Evolutionary conservation across 2,113 vertebrate genomes (phyloP), one percentile per base, ranked within the genome.

Genomic region (Forbesichthys agassizii): DNA sequence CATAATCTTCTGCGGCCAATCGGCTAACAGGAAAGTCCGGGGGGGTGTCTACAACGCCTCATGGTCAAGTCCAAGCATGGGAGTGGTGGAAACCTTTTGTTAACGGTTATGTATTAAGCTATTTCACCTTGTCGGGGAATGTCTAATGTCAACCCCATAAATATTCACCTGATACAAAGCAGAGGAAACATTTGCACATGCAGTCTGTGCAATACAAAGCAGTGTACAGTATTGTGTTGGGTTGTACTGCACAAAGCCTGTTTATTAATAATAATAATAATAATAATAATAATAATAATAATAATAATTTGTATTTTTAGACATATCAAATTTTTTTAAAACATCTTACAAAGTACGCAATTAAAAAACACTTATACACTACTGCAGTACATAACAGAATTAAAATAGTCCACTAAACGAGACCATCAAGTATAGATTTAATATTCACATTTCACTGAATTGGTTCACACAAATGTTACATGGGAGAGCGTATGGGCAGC

Each of bases 61-160:
- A n/a, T 7, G 49, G 68, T 72, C 66, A 68, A 69, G 66, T 69
- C 66, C 57, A 69, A 61, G 68, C 20, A 9, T 18, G 18, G 53
- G 49, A 10, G 47, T 52, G 27, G 61, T 73, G 53, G 65, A 16
- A 54, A 47, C 49, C 33, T 13, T 11, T 58, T 63, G 64, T 54
- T 73, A 78, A 78, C 61, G 48, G 54, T 59, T 73, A 78, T 27
- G 56, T 52, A n/a, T 54, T 20, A 33, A 62, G 63, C 10, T 11
- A 36, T 59, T 20, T 52, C 64, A 53, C n/a, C 4, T 64, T 13
- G 48, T n/a, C 36, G 12, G 48, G 49, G 59, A 60, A 33, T 48
- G 11, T 33, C 5, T 9, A 42, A 59, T 11, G n/a, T 20, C 47
- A 7, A 56, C 2, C 36, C 52, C 52, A 48, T 66, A 66, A 57